These are phyloP conservation scores for Eupithecia centaureata DNA, from an alignment of 2,888 invertebrate species.

Conservation along the genomic window DNA sequence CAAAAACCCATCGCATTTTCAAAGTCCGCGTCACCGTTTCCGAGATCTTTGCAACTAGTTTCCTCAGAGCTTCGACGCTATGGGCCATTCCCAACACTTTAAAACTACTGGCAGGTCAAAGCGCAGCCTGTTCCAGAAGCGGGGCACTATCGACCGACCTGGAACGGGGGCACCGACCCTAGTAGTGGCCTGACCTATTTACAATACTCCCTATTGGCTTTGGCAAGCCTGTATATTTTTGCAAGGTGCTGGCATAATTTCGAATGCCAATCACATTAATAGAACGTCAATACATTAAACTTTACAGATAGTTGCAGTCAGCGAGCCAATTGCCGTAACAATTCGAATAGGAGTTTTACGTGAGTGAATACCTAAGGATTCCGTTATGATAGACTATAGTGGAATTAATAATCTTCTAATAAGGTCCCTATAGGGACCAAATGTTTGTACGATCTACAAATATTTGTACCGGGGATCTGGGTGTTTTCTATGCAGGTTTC, in stretches of 20 bases:
- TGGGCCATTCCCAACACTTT: slow-evolving; percentile 42
- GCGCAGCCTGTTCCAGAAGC: slow-evolving; percentile 53
- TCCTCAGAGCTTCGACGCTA: neutral
- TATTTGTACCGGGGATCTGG: no score
- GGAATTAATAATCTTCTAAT: slow-evolving; percentile 3
- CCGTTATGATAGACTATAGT: no score
- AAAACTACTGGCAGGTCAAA: slow-evolving; percentile 36
- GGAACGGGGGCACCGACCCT: slow-evolving; percentile 34
- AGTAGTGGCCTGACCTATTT: slow-evolving; percentile 36
- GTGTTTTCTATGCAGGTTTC: no score
- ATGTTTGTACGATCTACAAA: no score
- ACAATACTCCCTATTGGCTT: slow-evolving; percentile 17
- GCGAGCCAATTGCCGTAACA: neutral
- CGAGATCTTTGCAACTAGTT: neutral
- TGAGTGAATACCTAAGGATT: no score
- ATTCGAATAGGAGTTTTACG: neutral
- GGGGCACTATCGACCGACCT: slow-evolving; percentile 58
- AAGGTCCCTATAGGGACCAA: no score
- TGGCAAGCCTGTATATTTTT: slow-evolving; percentile 10
- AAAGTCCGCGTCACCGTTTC: neutral
- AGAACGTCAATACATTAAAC: slow-evolving; percentile 1
- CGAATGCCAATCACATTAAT: slow-evolving; percentile 11
- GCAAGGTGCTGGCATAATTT: slow-evolving; percentile 7
- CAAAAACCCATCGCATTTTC: neutral
- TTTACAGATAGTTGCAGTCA: neutral